Evolutionary conservation across 2,113 vertebrate genomes (phyloP), one percentile per base, ranked within the genome.

Genomic region (Lophotis ruficrista): DNA sequence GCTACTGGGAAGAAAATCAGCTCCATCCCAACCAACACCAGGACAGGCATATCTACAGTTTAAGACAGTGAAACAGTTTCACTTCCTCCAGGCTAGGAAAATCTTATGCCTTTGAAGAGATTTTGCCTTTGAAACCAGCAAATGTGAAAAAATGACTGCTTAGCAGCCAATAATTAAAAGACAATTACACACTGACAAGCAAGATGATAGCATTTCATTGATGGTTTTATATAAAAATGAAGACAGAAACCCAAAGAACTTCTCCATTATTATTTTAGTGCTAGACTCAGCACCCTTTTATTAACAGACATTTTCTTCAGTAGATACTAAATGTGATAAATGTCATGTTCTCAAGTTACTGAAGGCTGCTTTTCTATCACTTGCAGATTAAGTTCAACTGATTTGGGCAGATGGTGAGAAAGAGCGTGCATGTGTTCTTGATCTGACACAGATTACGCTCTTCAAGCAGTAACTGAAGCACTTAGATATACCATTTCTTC

Each of bases 111-210:
- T 43, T 43, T 43, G 27, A 64, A 73, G 65, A 88, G 62, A 81
- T 61, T 88, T 75, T 80, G 11, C 61, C 37, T 75, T 75, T 79
- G 27, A 92, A 81, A 81, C 9, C 5, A 70, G 13, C 18, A 81
- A 91, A 72, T 1, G 12, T 81, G 31, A 92, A 83, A 57, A 89
- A 92, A 73, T 28, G 3, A 78, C 37, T 82, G 76, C 62, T 96
- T 62, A 64, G 57, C 66, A 96, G 71, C 18, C 84, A 70, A 69
- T 82, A 76, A 93, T 95, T 95, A 91, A 88, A 83, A 88, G 84
- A 48, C 78, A 91, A 91, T 88, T 95, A 78, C 37, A 78, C 43
- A 83, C 2, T 90, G 66, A 90, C 83, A 94, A 81, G 76, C 37
- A 81, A 83, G 64, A 62, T 83, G 25, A 91, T 41, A 83, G 53